Evolutionary conservation across 2,888 invertebrate species (phyloP).

Genomic region (Buathra laborator): DNA sequence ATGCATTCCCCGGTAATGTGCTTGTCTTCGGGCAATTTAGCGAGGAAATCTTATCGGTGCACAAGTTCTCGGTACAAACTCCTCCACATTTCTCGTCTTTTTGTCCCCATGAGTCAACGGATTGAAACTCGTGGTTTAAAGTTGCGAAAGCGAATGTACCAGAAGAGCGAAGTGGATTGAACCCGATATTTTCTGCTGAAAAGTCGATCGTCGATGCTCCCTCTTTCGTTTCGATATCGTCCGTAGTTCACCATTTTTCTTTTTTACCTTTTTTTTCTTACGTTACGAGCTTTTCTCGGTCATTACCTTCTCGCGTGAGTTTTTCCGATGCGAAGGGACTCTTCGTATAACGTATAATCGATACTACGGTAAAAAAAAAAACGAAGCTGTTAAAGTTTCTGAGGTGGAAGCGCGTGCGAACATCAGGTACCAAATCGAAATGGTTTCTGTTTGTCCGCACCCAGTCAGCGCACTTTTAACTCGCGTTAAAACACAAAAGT

Average conservation of each 20-base stretch:
- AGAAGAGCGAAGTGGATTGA: not conserved
- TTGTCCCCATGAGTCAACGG: not conserved
- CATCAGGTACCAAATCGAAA: not conserved
- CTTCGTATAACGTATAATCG: slow-evolving; percentile 43
- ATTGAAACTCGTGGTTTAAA: slow-evolving; percentile 3
- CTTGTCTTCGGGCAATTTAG: slow-evolving; percentile 13
- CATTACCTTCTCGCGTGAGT: not conserved
- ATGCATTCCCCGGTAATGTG: slow-evolving; percentile 6
- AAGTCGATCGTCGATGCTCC: not conserved
- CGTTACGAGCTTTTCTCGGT: not conserved
- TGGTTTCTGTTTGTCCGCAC: not conserved
- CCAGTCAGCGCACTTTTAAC: not conserved
- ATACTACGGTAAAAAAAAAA: slow-evolving; percentile 32
- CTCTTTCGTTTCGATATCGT: not conserved
- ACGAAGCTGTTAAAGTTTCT: slow-evolving; percentile 31
- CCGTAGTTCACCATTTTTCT: not conserved
- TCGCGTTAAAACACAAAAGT: slow-evolving; percentile 29
- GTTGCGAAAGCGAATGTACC: not conserved
- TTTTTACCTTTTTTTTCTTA: not conserved
- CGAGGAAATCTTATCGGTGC: slow-evolving; percentile 29
- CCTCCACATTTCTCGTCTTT: not conserved
- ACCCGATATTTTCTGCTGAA: not conserved
- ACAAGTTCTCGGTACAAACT: not conserved
- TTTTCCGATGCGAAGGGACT: not conserved
- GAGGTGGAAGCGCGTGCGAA: not conserved